A percentile compares a stretch with the other conserved stretches of the same genome.
Conservation (phyloP, 1,140 invertebrate species). For the Drosophila repleta region DNA sequence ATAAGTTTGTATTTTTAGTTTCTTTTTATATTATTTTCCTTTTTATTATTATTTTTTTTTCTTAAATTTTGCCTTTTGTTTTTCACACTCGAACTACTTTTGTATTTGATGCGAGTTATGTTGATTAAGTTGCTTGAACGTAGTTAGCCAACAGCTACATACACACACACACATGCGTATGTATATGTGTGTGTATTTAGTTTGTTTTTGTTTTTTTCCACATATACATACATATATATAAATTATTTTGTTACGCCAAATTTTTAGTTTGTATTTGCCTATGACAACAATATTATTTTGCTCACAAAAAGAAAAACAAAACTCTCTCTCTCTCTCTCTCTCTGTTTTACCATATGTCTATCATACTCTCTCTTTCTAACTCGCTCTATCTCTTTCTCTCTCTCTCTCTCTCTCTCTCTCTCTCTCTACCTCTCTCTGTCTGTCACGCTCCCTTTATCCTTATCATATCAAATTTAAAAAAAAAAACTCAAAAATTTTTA, state of each 20-base stretch:
- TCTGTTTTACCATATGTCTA: conserved; percentile 31
- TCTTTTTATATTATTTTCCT: conserved; percentile 9
- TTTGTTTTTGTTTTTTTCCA: conserved; percentile 51
- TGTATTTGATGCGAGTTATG: conserved; percentile 24
- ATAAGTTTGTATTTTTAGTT: conserved; percentile 21
- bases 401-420: conserved; percentile 10
- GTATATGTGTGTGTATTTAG: conserved; percentile 14
- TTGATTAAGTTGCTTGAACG: conserved; percentile 72
- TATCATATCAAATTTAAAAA: conserved; percentile 62
- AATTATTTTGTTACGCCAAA: conserved; percentile 29
- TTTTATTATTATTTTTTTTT: conserved; percentile 23
- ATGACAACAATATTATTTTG: conserved; percentile 56
- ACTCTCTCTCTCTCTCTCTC: conserved; percentile 23
- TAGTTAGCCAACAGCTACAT: conserved; percentile 51
- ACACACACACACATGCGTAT: conserved; percentile 15
- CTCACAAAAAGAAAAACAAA: conserved; percentile 52
- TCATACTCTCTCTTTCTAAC: conserved; percentile 21
- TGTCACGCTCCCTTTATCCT: conserved; percentile 54
- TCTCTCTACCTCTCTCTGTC: conserved; percentile 12
- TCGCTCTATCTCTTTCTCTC: conserved; percentile 37
- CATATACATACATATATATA: neutral
- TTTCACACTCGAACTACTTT: neutral
- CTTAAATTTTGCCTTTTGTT: conserved; percentile 5
- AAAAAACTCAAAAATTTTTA: conserved; percentile 40
- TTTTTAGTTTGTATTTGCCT: conserved; percentile 66